Conservation (phyloP, 2,888 invertebrate species). For the Leptinotarsa rubiginosa region DNA sequence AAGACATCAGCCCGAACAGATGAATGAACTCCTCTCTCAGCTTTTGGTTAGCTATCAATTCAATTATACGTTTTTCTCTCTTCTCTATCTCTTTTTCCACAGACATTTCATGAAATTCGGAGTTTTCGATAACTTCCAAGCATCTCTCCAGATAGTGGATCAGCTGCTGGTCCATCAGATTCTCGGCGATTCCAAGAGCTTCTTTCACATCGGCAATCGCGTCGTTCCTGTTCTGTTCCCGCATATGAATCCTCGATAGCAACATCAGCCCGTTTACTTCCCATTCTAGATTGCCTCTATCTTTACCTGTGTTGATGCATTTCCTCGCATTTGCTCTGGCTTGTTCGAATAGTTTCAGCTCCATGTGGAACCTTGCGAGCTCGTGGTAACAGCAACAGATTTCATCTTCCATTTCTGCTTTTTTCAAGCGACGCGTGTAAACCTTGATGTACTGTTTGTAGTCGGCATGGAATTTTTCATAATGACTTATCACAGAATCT, state of each 20-base stretch:
- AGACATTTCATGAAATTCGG: slow-evolving; percentile 61
- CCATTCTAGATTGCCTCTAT: slow-evolving; percentile 62
- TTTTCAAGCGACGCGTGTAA: slow-evolving; percentile 56
- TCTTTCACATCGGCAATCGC: slow-evolving; percentile 62
- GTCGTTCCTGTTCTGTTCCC: slow-evolving; percentile 66
- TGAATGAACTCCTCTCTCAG: slow-evolving; percentile 64
- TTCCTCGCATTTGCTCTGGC: slow-evolving; percentile 63
- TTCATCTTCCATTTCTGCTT: slow-evolving; percentile 61
- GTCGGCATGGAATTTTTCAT: slow-evolving; percentile 57
- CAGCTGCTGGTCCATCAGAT: slow-evolving; percentile 60
- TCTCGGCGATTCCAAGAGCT: slow-evolving; percentile 57
- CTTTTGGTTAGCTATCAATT: slow-evolving; percentile 62
- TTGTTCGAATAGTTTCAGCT: slow-evolving; percentile 64
- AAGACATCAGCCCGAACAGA: slow-evolving; percentile 65
- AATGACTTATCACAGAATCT: slow-evolving; percentile 62
- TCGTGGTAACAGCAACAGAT: slow-evolving; percentile 68
- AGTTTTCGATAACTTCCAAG: slow-evolving; percentile 56
- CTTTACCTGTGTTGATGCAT: slow-evolving; percentile 60
- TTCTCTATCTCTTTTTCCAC: slow-evolving; percentile 35
- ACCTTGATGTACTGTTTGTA: slow-evolving; percentile 55
- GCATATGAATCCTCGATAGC: slow-evolving; percentile 63
- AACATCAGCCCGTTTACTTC: slow-evolving; percentile 65
- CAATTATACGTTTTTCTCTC: slow-evolving; percentile 62
- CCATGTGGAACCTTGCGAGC: slow-evolving; percentile 62
- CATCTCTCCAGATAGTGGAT: slow-evolving; percentile 56